Percentiles rank a stretch among this genome's conserved stretches.
phyloP scores from a whole-genome alignment of 2,797 vertebrate genomes.

The Channa striata region DNA sequence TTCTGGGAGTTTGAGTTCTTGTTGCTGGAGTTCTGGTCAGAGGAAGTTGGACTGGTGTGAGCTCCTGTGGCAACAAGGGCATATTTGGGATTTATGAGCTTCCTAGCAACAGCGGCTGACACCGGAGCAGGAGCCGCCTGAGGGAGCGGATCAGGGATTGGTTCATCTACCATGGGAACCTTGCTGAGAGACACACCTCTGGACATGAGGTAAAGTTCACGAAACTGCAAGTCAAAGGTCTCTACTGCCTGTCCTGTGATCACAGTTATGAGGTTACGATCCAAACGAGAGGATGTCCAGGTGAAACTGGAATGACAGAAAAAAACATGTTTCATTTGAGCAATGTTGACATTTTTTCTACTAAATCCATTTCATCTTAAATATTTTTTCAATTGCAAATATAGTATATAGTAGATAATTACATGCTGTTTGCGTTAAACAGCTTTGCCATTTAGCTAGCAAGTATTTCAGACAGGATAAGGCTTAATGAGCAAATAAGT shows the following conservation, averaged over 20 bases:
- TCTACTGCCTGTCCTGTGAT: slow-evolving; percentile 95
- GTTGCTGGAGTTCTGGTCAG: slow-evolving; percentile 84
- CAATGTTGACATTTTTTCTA: background rate
- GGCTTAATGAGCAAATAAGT: too few relatives aligned
- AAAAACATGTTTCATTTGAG: slow-evolving; percentile 9
- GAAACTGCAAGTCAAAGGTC: slow-evolving; percentile 94
- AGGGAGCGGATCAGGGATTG: slow-evolving; percentile 85
- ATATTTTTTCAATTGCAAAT: background rate
- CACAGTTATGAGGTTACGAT: slow-evolving; percentile 94
- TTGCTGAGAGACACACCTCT: slow-evolving; percentile 89
- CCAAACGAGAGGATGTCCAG: slow-evolving; percentile 93
- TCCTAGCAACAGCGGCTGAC: slow-evolving; percentile 87
- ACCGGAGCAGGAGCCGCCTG: slow-evolving; percentile 79
- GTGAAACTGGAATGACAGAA: slow-evolving; percentile 89
- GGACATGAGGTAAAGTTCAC: slow-evolving; percentile 91
- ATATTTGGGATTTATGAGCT: slow-evolving; percentile 96
- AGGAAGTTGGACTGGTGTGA: slow-evolving; percentile 86
- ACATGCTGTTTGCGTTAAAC: background rate
- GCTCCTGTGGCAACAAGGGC: slow-evolving; percentile 88
- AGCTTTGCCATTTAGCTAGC: background rate
- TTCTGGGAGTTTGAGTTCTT: slow-evolving; percentile 73
- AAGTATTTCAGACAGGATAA: background rate
- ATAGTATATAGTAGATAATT: background rate
- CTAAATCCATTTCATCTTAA: background rate
- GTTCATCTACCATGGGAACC: slow-evolving; percentile 88